phyloP scores from a whole-genome alignment of 2,888 invertebrate species.

The Nesidiocoris tenuis region DNA sequence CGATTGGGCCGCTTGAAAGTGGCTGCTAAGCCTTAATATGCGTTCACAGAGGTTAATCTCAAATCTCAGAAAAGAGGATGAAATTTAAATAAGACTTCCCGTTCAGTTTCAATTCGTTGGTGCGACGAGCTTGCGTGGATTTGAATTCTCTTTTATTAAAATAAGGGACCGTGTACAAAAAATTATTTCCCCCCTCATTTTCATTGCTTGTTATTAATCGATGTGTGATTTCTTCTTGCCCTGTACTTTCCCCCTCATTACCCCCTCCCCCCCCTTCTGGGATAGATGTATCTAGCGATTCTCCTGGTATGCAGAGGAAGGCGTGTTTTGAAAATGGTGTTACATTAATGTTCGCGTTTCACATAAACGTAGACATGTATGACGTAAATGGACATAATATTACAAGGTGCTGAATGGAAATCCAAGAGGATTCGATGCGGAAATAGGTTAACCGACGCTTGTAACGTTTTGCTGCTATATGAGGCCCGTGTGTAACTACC shows the following conservation, averaged over 20 bases:
- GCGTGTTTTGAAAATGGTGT: not conserved
- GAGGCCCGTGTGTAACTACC: too few species aligned
- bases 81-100: slow-evolving; percentile 10
- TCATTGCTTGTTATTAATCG: slow-evolving; percentile 22
- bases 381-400: too few species aligned
- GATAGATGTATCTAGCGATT: slow-evolving; percentile 28
- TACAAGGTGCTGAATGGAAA: too few species aligned
- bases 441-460: not conserved
- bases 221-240: slow-evolving; percentile 8
- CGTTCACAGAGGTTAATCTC: slow-evolving; percentile 25
- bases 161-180: slow-evolving; percentile 41
- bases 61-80: not conserved
- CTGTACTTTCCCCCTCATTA: not conserved
- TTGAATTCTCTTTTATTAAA: slow-evolving; percentile 7
- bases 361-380: not conserved
- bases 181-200: slow-evolving; percentile 22
- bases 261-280: slow-evolving; percentile 14
- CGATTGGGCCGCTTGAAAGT: not conserved
- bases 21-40: slow-evolving; percentile 15
- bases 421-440: not conserved
- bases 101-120: slow-evolving; percentile 1
- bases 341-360: not conserved
- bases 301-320: not conserved
- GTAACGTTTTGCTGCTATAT: not conserved
- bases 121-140: not conserved